Conservation (phyloP, 2,888 invertebrate species). For the Troilus luridus region DNA sequence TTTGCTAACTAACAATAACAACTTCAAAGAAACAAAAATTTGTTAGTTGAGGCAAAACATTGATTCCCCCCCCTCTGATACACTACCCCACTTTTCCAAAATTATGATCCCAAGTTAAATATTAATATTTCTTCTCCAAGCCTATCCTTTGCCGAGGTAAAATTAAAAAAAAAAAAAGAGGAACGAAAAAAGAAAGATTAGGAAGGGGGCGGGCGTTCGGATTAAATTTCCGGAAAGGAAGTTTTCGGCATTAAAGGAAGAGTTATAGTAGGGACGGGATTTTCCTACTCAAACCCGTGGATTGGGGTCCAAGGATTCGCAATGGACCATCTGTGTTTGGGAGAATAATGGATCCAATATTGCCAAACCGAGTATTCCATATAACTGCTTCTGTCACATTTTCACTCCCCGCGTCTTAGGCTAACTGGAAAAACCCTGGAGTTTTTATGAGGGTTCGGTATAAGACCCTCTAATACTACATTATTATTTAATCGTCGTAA, state of each 20-base stretch:
- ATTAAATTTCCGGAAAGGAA: conserved; percentile 48
- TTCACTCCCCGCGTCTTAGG: neutral
- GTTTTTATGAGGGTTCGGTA: neutral
- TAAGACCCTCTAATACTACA: neutral
- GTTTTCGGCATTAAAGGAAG: conserved; percentile 44
- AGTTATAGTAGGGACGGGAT: conserved; percentile 5
- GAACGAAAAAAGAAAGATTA: conserved; percentile 14
- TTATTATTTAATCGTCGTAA: neutral
- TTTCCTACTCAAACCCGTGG: conserved; percentile 26
- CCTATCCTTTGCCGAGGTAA: conserved; percentile 9
- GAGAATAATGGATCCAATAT: conserved; percentile 46
- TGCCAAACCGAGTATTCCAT: neutral
- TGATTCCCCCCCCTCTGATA: neutral
- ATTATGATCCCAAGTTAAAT: conserved; percentile 31
- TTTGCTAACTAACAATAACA: neutral
- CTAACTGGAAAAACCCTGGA: neutral
- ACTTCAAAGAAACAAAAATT: neutral
- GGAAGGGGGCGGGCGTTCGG: neutral
- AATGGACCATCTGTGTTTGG: conserved; percentile 47
- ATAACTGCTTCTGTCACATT: neutral
- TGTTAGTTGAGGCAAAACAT: neutral
- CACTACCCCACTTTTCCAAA: conserved; percentile 15
- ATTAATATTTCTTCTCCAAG: conserved; percentile 37
- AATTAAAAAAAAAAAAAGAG: conserved; percentile 20
- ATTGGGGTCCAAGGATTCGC: conserved; percentile 29